Evolutionary conservation across 37 sponge, comb jelly and placozoan species (phyloP), one percentile per base, ranked within the genome.

Genomic region (Agelas oroides): DNA sequence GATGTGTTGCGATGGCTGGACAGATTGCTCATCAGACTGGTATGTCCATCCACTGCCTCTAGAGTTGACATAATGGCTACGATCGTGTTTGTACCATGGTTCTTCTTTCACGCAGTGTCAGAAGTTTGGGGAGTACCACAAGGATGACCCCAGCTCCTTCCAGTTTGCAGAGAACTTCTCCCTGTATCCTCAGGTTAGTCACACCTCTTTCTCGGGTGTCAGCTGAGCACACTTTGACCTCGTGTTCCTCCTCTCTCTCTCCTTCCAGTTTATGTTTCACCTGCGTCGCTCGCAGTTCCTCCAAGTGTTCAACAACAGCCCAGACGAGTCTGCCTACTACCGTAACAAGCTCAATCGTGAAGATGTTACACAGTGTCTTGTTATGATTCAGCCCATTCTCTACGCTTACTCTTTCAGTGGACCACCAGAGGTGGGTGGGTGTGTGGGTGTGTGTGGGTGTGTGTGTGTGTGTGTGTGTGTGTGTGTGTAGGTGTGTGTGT

Each of bases 261-360:
- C 54, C 73, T 23, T 78, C n/a, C 75, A 97, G 97, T 99, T 99
- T 73, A 93, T 99, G 96, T 99, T 99, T 84, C 99, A 99, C 41
- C 71, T 99, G 76, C 74, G 99, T 74, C 80, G 99, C 25, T 99
- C 99, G 1, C 97, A 85, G 71, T 99, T 99, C 92, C 65, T 99
- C 31, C 99, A 99, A 81, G 93, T 96, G 56, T 99, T 99, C 89
- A 99, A 99, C 82, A 97, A 97, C 91, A 97, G 97, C 84, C 99
- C 99, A 24, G 99, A 99, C 65, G 99, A 99, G 74, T 93, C 88
- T 6, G 76, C 97, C 5, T 99, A 97, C 81, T 99, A 99, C 81
- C 86, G 97, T 21, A 95, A 97, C 87, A 99, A 99, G 55, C 89
- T 99, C 70, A 87, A 92, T 66, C 70, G 89, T 20, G 99, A 99